Conservation (phyloP, 1,140 invertebrate genomes). For the Rhyzopertha dominica region DNA sequence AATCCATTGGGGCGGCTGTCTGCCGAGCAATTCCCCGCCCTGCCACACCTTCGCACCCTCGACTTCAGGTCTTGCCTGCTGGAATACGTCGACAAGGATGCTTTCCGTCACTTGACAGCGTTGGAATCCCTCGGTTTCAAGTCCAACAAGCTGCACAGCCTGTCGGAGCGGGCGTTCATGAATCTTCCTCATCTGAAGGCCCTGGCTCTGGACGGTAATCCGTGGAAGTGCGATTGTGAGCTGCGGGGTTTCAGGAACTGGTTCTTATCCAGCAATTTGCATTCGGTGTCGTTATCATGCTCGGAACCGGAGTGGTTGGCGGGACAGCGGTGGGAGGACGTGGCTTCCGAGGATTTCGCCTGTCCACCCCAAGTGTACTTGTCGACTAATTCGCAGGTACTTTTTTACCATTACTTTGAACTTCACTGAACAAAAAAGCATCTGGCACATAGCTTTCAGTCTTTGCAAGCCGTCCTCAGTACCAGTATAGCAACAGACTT, state of each 20-base stretch:
- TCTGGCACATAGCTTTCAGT: too few species aligned
- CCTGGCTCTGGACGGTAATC: conserved; percentile 75
- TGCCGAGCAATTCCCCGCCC: conserved; percentile 62
- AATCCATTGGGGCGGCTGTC: conserved; percentile 63
- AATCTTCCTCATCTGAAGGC: conserved; percentile 68
- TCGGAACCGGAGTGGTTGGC: conserved; percentile 54
- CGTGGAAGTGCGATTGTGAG: conserved; percentile 84
- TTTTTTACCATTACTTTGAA: too few species aligned
- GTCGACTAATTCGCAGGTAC: conserved; percentile 28
- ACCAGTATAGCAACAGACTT: too few species aligned
- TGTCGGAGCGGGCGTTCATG: conserved; percentile 61
- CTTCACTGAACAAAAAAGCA: too few species aligned
- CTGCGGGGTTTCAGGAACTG: conserved; percentile 75
- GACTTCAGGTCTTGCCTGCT: conserved; percentile 74
- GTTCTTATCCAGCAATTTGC: conserved; percentile 66
- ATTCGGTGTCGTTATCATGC: conserved; percentile 61
- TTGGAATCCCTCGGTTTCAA: conserved; percentile 68
- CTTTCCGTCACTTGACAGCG: conserved; percentile 60
- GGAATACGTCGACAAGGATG: conserved; percentile 62
- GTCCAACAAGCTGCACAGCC: conserved; percentile 60
- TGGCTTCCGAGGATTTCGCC: conserved; percentile 64
- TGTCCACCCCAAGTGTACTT: conserved; percentile 61
- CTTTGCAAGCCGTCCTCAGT: too few species aligned
- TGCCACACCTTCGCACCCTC: conserved; percentile 65
- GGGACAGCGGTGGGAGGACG: conserved; percentile 61